A percentile compares a stretch with the other conserved stretches of the same genome.
Evolutionary conservation across 2,797 vertebrate species (phyloP).

Genomic region (Gallinago nigripennis): DNA sequence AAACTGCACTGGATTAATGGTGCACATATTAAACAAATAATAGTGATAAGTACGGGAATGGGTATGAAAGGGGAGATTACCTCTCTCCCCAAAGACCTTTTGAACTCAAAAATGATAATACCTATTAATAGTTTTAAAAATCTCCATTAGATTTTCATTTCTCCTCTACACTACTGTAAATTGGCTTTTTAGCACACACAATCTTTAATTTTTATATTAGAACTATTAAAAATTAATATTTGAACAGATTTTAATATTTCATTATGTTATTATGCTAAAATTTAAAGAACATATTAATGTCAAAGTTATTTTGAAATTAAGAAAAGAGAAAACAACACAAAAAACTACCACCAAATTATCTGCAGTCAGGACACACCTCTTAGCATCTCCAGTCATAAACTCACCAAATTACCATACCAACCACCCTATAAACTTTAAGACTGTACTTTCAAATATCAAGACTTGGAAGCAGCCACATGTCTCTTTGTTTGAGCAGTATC

Average conservation of each 20-base stretch:
- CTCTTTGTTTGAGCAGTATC: not conserved
- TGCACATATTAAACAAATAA: not conserved
- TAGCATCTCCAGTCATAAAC: not conserved
- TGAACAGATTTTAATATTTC: not conserved
- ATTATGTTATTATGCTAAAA: not conserved
- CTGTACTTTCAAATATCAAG: not conserved
- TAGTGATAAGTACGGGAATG: not conserved
- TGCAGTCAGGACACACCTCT: not conserved
- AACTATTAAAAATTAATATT: not conserved
- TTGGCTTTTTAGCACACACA: not conserved
- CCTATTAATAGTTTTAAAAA: not conserved
- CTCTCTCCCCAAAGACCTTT: not conserved
- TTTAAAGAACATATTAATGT: not conserved
- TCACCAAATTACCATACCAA: not conserved
- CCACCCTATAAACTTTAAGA: not conserved
- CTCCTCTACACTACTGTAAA: not conserved
- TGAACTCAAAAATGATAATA: not conserved
- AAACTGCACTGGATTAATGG: not conserved
- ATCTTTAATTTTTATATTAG: not conserved
- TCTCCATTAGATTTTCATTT: not conserved
- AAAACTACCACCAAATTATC: not conserved
- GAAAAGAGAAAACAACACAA: not conserved
- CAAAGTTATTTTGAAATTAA: not conserved
- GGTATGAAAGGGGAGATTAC: not conserved
- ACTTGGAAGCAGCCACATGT: fast-evolving